Evolutionary conservation across 2,797 vertebrate species (phyloP).

Genomic region (Ctenosaura bakeri): DNA sequence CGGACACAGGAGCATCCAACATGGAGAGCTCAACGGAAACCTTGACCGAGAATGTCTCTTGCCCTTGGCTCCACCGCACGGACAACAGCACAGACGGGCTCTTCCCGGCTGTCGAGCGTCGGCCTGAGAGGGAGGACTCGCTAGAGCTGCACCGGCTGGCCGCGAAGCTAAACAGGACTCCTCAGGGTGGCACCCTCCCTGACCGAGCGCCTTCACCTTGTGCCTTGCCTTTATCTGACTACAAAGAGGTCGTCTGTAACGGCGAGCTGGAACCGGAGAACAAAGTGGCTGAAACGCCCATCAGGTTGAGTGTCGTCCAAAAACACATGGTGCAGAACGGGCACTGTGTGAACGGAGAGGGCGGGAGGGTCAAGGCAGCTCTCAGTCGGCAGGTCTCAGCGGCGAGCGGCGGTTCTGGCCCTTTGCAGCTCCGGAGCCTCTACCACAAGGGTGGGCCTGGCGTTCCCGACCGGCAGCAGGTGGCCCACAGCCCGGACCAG

Average conservation of each 20-base stretch:
- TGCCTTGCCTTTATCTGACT: constrained; percentile 88
- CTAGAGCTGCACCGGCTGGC: constrained; percentile 72
- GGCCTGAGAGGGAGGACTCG: constrained; percentile 71
- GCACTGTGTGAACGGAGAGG: constrained; percentile 83
- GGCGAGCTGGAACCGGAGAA: constrained; percentile 83
- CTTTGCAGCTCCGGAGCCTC: constrained; percentile 84
- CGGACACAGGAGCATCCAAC: constrained; percentile 82
- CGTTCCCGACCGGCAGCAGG: constrained; percentile 75
- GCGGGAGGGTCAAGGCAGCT: constrained; percentile 74
- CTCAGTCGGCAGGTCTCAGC: constrained; percentile 89
- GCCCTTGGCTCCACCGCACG: constrained; percentile 59
- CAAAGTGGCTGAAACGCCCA: constrained; percentile 68
- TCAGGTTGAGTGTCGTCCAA: constrained; percentile 41
- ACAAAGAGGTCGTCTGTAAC: constrained; percentile 83
- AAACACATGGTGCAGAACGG: constrained; percentile 76
- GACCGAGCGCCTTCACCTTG: constrained; percentile 81
- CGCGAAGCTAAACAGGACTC: constrained; percentile 82
- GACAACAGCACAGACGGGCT: constrained; percentile 65
- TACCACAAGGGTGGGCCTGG: constrained; percentile 80
- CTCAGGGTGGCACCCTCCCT: constrained; percentile 76
- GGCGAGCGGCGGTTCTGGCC: constrained; percentile 86
- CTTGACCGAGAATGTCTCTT: constrained; percentile 83
- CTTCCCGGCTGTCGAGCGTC: constrained; percentile 44
- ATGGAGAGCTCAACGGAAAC: constrained; percentile 91
- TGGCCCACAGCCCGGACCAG: constrained; percentile 88